These are phyloP conservation scores for Lepidurus packardi DNA, from an alignment of 1,140 invertebrate genomes.

Conservation along the genomic window DNA sequence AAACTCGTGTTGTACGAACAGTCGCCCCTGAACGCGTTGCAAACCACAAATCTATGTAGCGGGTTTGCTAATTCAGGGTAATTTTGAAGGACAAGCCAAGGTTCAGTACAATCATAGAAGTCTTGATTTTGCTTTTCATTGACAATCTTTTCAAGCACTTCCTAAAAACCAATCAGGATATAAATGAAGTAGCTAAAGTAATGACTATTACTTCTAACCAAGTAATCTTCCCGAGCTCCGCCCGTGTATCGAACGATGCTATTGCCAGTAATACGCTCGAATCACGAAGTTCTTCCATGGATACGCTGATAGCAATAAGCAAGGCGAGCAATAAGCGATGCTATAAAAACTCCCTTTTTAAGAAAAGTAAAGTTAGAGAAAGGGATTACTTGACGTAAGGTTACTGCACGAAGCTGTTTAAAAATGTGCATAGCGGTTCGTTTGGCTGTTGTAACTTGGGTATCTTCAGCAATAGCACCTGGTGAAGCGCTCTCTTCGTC, in stretches of 20 bases:
- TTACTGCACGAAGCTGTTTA: background rate
- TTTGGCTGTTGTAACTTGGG: background rate
- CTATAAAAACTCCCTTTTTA: no score
- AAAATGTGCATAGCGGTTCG: background rate
- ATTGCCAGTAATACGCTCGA: background rate
- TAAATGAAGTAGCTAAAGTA: no score
- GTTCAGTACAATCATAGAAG: background rate
- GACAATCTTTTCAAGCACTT: background rate
- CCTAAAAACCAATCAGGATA: no score
- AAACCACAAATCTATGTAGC: background rate
- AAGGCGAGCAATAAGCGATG: background rate
- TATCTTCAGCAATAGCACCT: background rate
- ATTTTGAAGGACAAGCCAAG: background rate
- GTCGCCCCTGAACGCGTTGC: background rate
- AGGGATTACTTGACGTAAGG: background rate
- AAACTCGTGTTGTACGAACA: background rate
- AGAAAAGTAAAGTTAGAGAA: no score
- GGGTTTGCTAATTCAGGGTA: background rate
- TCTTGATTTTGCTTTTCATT: background rate
- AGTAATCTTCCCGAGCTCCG: background rate
- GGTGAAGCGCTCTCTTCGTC: constrained; percentile 19
- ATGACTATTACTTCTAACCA: background rate
- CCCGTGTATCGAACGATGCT: background rate
- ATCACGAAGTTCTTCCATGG: background rate
- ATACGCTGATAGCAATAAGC: background rate